Percentiles rank a stretch among this genome's conserved stretches.
Evolutionary conservation across 2,113 vertebrate genomes (phyloP).

Genomic region (Helogale parvula): DNA sequence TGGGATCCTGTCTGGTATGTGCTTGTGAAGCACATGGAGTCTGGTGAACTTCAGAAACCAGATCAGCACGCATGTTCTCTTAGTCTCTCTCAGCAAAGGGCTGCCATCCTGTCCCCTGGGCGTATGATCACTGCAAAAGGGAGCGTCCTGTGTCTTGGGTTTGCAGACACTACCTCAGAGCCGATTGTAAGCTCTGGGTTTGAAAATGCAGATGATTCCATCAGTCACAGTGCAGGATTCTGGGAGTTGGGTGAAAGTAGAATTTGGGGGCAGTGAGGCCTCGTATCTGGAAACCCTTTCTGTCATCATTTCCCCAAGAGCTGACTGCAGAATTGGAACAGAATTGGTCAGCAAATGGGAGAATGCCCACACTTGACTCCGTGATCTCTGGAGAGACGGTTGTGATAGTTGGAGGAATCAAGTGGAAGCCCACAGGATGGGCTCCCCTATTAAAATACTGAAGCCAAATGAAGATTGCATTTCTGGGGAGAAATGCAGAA

Average conservation of each 20-base stretch:
- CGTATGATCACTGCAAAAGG: accelerated
- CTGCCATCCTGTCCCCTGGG: background rate
- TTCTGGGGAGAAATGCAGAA: background rate
- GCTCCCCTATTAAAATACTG: background rate
- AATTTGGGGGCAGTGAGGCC: background rate
- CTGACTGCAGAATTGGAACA: background rate
- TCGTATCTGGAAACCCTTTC: background rate
- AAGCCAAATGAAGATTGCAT: background rate
- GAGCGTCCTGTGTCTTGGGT: accelerated
- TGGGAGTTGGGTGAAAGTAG: background rate
- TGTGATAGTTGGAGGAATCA: accelerated
- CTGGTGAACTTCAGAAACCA: background rate
- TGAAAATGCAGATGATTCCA: background rate
- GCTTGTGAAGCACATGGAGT: background rate
- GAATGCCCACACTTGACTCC: too few relatives aligned
- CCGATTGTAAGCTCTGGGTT: background rate
- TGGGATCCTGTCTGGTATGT: background rate
- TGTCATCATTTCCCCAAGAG: accelerated
- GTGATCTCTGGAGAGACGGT: accelerated
- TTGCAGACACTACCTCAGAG: background rate
- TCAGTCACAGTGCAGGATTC: background rate
- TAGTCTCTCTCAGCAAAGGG: too few relatives aligned
- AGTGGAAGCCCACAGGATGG: accelerated
- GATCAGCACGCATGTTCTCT: too few relatives aligned
- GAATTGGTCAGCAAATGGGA: too few relatives aligned